Base-by-base conservation (phyloP, 2,113 vertebrate genomes). In the Anhinga rufa region DNA sequence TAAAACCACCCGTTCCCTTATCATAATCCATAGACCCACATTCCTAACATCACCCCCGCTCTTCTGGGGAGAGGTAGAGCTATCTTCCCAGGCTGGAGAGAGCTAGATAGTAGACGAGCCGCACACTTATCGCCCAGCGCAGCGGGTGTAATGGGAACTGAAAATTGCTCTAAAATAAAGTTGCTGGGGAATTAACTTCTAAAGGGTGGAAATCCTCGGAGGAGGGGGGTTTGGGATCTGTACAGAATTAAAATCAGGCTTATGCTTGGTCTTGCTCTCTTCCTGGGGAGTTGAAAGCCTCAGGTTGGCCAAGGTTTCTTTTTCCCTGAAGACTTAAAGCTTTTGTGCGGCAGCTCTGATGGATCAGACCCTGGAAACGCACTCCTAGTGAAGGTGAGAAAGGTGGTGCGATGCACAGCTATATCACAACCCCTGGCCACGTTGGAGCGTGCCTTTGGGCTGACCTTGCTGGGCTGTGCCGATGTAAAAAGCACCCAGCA, bases 131-230 rank as follows among this genome's bases (percentile, higher is more conserved):
- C 87, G 40, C 80, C 82, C 12, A 1, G 75, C 90, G 48, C 96
- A 96, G 96, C 87, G 32, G 86, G 96, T 29, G n/a, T 95, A 98
- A 97, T 94, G 79, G 94, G 88, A 90, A 95, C 94, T 78, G 86
- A 57, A 98, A 97, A 98, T 97, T 97, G 96, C 96, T 97, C 97
- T 86, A 85, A 93, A 96, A 95, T 90, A 95, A 97, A 97, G 95
- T 97, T 97, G 86, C 88, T 17, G 54, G 95, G 96, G 95, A 98
- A 98, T 98, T 97, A 97, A 97, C 95, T 98, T 97, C 74, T 58
- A 72, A 77, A 76, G 96, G 95, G 93, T 83, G 68, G 81, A 86
- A 91, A 90, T 66, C 58, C 88, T 86, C 2, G 1, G 55, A 86
- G 82, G 86, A 51, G 42, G 29, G 44, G n/a, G 21, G 14, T 13